Conservation (phyloP, 2,797 vertebrate species). For the Enteromius radiatus region DNA sequence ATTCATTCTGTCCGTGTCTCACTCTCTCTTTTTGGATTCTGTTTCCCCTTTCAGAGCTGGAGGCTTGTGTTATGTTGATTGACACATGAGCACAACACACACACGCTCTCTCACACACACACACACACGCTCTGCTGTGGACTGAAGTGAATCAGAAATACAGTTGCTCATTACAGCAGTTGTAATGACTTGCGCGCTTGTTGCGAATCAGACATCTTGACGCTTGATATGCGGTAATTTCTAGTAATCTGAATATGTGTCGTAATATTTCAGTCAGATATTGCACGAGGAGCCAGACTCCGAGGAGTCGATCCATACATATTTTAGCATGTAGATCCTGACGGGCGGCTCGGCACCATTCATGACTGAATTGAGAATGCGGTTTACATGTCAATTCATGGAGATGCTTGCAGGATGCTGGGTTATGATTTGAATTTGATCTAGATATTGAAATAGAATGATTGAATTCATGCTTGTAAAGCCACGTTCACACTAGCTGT, state of each 20-base stretch:
- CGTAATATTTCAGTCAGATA: constrained; percentile 36
- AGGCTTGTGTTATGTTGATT: constrained; percentile 42
- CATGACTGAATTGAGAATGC: not conserved
- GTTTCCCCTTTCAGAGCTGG: constrained; percentile 29
- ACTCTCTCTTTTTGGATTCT: constrained; percentile 12
- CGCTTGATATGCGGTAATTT: constrained; percentile 16
- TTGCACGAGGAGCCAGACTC: constrained; percentile 28
- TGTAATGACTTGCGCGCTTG: constrained; percentile 5
- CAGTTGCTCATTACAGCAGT: constrained; percentile 23
- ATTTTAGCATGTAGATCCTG: constrained; percentile 42
- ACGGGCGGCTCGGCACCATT: constrained; percentile 9
- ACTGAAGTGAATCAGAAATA: constrained; percentile 43
- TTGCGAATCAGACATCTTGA: constrained; percentile 1
- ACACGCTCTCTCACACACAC: not conserved
- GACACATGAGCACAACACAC: constrained; percentile 29
- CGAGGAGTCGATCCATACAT: constrained; percentile 32
- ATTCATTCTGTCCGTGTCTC: constrained; percentile 19
- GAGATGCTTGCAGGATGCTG: not conserved
- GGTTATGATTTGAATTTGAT: not conserved
- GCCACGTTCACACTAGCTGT: too few relatives aligned
- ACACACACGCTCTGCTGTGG: constrained; percentile 2
- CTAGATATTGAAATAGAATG: not conserved
- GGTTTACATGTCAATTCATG: not conserved
- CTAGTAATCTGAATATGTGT: constrained; percentile 28
- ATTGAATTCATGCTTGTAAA: not conserved